phyloP scores from a whole-genome alignment of 2,888 invertebrate species.

The Pseudococcus jackbeardsleyi region DNA sequence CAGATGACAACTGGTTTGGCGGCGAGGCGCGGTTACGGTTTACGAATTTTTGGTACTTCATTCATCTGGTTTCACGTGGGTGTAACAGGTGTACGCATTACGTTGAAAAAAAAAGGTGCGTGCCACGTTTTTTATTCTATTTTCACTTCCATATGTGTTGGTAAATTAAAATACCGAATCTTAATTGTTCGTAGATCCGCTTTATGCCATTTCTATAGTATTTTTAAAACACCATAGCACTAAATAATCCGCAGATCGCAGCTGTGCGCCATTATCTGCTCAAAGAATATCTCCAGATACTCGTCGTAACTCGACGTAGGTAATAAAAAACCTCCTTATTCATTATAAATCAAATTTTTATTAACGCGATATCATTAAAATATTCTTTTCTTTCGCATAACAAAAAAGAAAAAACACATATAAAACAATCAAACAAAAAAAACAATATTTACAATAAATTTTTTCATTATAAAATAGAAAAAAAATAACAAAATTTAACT shows the following conservation, averaged over 20 bases:
- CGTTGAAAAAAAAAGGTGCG: conserved; percentile 1
- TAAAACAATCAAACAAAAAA: conserved; percentile 49
- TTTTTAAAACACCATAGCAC: not conserved
- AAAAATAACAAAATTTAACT: conserved; percentile 54
- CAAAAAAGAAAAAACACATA: conserved; percentile 53
- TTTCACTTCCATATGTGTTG: conserved; percentile 1
- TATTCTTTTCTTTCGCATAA: conserved; percentile 45
- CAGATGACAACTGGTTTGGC: not conserved
- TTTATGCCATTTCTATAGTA: not conserved
- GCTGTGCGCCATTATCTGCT: not conserved
- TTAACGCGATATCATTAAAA: conserved; percentile 47
- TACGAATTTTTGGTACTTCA: conserved; percentile 28
- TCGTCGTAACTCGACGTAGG: not conserved
- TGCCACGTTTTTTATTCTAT: not conserved
- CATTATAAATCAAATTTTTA: conserved; percentile 50
- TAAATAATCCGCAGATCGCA: not conserved
- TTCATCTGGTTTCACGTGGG: conserved; percentile 26
- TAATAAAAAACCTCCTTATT: not conserved
- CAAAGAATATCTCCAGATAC: no score
- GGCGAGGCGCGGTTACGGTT: not conserved
- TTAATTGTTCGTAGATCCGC: conserved; percentile 24
- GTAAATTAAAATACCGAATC: conserved; percentile 24
- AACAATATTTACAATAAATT: conserved; percentile 39
- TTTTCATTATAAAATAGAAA: conserved; percentile 38
- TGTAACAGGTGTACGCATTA: conserved; percentile 21